Base-by-base conservation (phyloP, 2,888 invertebrate species). In the Aspidapion aeneum region DNA sequence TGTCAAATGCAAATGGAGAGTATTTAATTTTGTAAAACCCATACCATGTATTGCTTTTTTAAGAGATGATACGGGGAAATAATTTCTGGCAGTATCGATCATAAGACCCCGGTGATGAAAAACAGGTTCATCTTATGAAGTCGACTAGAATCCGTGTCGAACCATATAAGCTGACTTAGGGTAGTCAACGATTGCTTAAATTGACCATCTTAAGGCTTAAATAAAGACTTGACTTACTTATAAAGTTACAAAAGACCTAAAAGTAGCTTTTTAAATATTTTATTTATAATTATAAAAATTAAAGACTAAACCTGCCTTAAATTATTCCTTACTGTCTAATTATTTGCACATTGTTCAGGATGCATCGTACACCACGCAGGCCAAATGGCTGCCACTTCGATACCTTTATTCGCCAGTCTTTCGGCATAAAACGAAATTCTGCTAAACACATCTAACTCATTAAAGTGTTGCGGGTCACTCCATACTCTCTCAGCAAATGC, bases 21-120 rank as follows among this genome's bases (percentile, higher is more conserved):
- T 92, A 80, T 96, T 96, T 69, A 96, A 77, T 78, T 96, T 96
- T 69, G 89, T 86, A 58, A 90, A 87, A 0, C 90, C 88, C 95
- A 96, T 95, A 1, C 90, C 94, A 69, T 93, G 89, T 73, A 96
- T 82, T 3, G 91, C 87, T 17, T 87, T 85, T 69, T 88, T 84
- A 35, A 92, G 82, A 52, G 87, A 83, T 9, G 81, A 82, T 1
- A 92, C 82, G 0, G 90, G 86, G 71, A 96, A 88, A 78, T 86
- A 97, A 78, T 96, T 95, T 35, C 97, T 82, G 0, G 95, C 90
- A 0, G 96, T 94, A 75, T 97, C 97, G 55, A 97, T 80, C 77
- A 96, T 85, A 0, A 97, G 77, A 1, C 96, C 96, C 56, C 97
- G 86, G 78, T 93, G 94, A 0, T 83, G 75, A 74, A 88, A 90